Base-by-base conservation (phyloP, 2,113 vertebrate species). In the Cathartes aura region DNA sequence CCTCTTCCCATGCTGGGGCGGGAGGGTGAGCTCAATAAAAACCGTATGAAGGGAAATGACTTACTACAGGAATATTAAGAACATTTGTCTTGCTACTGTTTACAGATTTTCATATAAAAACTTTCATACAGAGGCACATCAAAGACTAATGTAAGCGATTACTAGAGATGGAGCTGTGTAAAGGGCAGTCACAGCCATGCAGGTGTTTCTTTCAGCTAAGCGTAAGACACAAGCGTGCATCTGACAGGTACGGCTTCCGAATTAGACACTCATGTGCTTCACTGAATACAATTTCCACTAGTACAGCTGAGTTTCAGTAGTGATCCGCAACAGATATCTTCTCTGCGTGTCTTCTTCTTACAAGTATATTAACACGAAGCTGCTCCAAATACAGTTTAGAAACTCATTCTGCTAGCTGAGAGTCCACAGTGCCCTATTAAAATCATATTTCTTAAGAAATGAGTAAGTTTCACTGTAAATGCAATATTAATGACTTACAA, bases 251-350 rank as follows among this genome's bases (percentile, higher is more conserved):
- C 1, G 0, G 86, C n/a, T 48, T 42, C 53, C 27, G n/a, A 23
- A 53, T 60, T 16, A 23, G 15, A 34, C 9, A 9, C 10, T 23
- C 0, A 0, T 24, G n/a, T 26, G 6, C 40, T 30, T 42, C 26
- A 34, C 29, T 12, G 55, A 75, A 13, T 15, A 40, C 21, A 15
- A 15, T 1, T 52, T 34, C 55, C 16, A 22, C 26, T 43, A 20
- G 55, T 14, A 45, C 24, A 34, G 42, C n/a, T 34, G n/a, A 73
- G 30, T 42, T 75, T 62, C 43, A 63, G 0, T 12, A 42, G 27
- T 20, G 36, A 62, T 12, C 36, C 1, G 2, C 6, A 10, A n/a
- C 52, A 68, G 15, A 14, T 29, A 24, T 34, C n/a, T 55, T 43
- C n/a, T 52, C 38, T 53, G 30, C 9, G 1, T 20, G 6, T 30